phyloP scores from a whole-genome alignment of 1,140 invertebrate species.

The Drosophila rufa region DNA sequence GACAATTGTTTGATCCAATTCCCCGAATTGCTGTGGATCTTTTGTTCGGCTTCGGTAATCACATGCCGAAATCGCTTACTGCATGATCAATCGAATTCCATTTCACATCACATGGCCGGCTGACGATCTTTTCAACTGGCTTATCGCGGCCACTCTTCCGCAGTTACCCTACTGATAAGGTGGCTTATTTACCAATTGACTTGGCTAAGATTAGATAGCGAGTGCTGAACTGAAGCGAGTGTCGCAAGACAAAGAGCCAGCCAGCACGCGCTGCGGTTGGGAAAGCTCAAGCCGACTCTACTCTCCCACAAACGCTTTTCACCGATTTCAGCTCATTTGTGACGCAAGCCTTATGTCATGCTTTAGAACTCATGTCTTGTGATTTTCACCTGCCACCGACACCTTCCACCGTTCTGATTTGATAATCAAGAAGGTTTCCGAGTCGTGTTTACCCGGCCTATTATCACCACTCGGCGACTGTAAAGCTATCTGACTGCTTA shows the following conservation, averaged over 20 bases:
- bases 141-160: slow-evolving; percentile 62
- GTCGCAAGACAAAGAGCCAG: slow-evolving; percentile 34
- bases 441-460: slow-evolving; percentile 54
- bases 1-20: slow-evolving; percentile 32
- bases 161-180: slow-evolving; percentile 61
- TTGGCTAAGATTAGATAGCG: slow-evolving; percentile 69
- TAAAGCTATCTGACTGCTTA: slow-evolving; percentile 53
- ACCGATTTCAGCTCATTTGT: slow-evolving; percentile 43
- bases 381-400: slow-evolving; percentile 45
- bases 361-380: slow-evolving; percentile 65
- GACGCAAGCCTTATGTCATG: slow-evolving; percentile 74
- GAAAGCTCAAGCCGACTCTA: slow-evolving; percentile 13
- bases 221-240: slow-evolving; percentile 4
- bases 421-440: slow-evolving; percentile 27
- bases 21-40: neutral
- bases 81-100: slow-evolving; percentile 61
- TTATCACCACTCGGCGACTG: slow-evolving; percentile 54
- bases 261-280: slow-evolving; percentile 53
- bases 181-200: slow-evolving; percentile 78
- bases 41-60: slow-evolving; percentile 51
- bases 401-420: slow-evolving; percentile 1
- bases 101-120: slow-evolving; percentile 63
- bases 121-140: slow-evolving; percentile 37
- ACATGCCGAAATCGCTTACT: slow-evolving; percentile 58
- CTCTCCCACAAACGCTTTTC: slow-evolving; percentile 9